These are phyloP conservation scores for Ferrisia virgata DNA, from an alignment of 2,888 invertebrate species.

Conservation along the genomic window DNA sequence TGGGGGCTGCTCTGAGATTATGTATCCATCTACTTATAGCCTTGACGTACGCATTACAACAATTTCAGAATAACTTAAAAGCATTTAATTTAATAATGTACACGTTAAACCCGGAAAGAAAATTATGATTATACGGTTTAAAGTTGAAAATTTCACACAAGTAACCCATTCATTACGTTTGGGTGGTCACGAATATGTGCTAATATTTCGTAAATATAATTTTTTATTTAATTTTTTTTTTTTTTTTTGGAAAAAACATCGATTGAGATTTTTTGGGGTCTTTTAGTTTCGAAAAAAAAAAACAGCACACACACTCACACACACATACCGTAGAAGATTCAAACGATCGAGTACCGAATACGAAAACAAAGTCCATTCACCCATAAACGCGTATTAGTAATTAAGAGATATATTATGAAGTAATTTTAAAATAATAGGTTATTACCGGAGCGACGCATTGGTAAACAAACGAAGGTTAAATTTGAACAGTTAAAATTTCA, in stretches of 20 bases:
- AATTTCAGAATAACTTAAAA: neutral
- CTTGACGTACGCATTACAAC: neutral
- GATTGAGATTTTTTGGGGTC: neutral
- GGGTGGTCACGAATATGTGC: neutral
- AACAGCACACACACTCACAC: too few species aligned
- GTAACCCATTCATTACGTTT: neutral
- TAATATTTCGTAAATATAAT: neutral
- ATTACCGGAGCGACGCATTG: neutral
- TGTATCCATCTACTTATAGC: neutral
- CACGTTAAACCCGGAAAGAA: neutral
- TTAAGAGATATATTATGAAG: conserved; percentile 14
- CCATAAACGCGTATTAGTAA: conserved; percentile 6
- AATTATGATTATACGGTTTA: neutral
- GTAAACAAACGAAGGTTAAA: conserved; percentile 2
- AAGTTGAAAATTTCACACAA: neutral
- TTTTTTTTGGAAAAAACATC: neutral
- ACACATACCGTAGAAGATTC: neutral
- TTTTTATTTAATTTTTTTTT: neutral
- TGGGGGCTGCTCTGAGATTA: neutral
- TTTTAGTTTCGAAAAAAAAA: too few species aligned
- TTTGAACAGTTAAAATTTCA: conserved; percentile 22
- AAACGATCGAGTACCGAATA: neutral
- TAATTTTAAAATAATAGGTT: conserved; percentile 16
- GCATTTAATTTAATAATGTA: neutral
- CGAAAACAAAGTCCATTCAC: conserved; percentile 4